Conservation (phyloP, 2,113 vertebrate species). For the Syngnathus scovelli region DNA sequence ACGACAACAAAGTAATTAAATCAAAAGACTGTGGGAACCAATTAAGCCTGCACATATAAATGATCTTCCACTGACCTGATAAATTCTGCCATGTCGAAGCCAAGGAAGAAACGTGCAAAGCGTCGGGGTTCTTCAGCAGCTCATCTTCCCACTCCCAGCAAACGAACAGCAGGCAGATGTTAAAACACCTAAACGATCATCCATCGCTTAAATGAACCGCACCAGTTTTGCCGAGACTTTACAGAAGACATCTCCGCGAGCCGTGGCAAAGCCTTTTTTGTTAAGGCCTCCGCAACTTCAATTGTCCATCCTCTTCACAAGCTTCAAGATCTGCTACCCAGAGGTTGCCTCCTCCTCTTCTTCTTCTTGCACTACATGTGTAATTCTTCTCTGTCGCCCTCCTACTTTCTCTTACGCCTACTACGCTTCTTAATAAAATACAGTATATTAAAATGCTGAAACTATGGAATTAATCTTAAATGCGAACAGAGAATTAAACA, state of each 20-base stretch:
- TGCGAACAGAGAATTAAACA: too few species aligned
- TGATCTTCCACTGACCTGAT: not conserved
- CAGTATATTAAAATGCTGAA: too few species aligned
- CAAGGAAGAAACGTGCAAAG: not conserved
- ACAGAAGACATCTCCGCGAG: not conserved
- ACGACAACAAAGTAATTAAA: not conserved
- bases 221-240: not conserved
- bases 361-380: not conserved
- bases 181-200: not conserved
- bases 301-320: not conserved
- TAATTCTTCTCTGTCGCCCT: not conserved
- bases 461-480: too few species aligned
- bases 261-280: not conserved
- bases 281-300: not conserved
- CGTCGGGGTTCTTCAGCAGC: not conserved
- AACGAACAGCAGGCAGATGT: not conserved
- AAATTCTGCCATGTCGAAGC: slow-evolving; percentile 1
- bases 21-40: not conserved
- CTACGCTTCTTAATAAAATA: too few species aligned
- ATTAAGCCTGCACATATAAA: not conserved
- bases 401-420: not conserved
- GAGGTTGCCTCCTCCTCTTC: not conserved
- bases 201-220: not conserved
- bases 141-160: not conserved
- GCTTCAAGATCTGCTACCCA: too few species aligned